Evolutionary conservation across 2,888 invertebrate species (phyloP).

Genomic region (Cancer borealis): DNA sequence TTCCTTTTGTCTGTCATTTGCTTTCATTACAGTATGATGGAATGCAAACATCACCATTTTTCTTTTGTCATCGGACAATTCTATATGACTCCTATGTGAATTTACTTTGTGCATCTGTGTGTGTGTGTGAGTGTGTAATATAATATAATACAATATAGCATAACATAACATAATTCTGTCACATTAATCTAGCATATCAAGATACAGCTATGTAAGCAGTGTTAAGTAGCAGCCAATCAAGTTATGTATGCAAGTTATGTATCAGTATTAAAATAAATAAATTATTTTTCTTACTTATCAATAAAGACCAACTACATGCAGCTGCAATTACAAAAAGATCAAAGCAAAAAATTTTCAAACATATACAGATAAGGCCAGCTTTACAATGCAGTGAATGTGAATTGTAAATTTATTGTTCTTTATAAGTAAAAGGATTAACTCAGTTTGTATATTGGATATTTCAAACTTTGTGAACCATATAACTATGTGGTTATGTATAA

Average conservation of each 20-base stretch:
- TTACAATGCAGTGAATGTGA: neutral
- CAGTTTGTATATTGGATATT: neutral
- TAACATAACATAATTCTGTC: neutral
- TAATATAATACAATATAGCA: neutral
- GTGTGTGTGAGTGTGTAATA: too few relatives aligned
- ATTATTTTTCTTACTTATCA: neutral
- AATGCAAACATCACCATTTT: too few relatives aligned
- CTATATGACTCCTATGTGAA: too few relatives aligned
- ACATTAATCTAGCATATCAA: neutral
- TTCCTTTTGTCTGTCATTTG: too few relatives aligned
- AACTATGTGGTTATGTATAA: neutral
- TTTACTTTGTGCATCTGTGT: too few relatives aligned
- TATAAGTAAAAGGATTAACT: neutral
- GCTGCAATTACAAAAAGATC: neutral
- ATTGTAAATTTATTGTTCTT: too few relatives aligned
- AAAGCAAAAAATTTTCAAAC: neutral
- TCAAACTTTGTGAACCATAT: neutral
- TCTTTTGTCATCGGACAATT: too few relatives aligned
- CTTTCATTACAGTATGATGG: too few relatives aligned
- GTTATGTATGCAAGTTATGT: neutral
- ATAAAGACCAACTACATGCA: conserved; percentile 4
- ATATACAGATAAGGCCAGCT: neutral
- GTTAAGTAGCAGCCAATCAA: neutral
- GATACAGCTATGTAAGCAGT: neutral
- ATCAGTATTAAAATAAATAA: neutral